Percentiles rank a stretch among this genome's conserved stretches.
Conservation (phyloP, 2,888 invertebrate species). For the Caenorhabditis doughertyi region DNA sequence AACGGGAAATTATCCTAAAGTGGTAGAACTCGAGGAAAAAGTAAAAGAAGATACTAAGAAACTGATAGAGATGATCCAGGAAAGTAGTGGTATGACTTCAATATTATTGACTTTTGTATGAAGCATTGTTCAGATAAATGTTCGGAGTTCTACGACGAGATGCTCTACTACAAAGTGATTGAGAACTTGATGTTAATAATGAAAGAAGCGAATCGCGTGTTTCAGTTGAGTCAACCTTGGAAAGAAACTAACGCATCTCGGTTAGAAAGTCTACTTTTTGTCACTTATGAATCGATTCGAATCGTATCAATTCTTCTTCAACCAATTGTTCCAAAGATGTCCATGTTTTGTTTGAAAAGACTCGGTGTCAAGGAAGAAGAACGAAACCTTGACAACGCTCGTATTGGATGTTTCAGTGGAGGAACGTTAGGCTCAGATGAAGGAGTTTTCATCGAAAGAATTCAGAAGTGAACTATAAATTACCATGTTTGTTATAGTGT, state of each 20-base stretch:
- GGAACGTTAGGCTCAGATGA: constrained; percentile 51
- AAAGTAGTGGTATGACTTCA: constrained; percentile 2
- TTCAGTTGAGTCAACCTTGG: constrained; percentile 93
- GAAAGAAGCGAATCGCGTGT: constrained; percentile 90
- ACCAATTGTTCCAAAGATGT: constrained; percentile 90
- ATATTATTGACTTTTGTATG: not conserved
- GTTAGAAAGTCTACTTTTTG: constrained; percentile 86
- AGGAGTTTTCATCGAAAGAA: constrained; percentile 58
- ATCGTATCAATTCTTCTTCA: constrained; percentile 90
- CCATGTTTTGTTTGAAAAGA: constrained; percentile 86
- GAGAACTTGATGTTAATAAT: constrained; percentile 89
- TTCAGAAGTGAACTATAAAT: constrained; percentile 62
- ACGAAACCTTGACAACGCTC: constrained; percentile 65
- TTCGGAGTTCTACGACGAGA: constrained; percentile 71
- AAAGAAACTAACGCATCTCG: constrained; percentile 87
- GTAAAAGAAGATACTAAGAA: constrained; percentile 22
- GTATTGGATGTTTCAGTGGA: constrained; percentile 57
- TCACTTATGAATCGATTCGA: constrained; percentile 91
- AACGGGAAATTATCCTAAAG: constrained; percentile 26
- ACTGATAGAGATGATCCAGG: constrained; percentile 42
- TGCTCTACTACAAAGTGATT: constrained; percentile 85
- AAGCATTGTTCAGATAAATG: constrained; percentile 10
- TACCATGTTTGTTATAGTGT: no score
- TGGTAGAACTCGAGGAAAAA: constrained; percentile 28
- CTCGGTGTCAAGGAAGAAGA: constrained; percentile 66